These are phyloP conservation scores for Mugil cephalus DNA, from an alignment of 2,113 vertebrate species.

Conservation along the genomic window DNA sequence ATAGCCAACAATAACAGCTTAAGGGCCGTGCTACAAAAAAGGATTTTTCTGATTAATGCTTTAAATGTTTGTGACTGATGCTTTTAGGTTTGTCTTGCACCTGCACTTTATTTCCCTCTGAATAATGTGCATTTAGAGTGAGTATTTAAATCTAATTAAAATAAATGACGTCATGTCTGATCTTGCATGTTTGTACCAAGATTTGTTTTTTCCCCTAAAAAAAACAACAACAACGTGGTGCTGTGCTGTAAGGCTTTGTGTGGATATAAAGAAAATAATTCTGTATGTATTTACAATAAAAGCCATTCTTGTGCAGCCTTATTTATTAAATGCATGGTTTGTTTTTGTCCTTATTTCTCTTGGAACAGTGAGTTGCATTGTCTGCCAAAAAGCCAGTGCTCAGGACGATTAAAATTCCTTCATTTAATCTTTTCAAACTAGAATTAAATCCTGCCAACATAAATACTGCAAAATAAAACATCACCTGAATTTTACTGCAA, in stretches of 20 bases:
- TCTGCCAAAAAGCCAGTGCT: background rate
- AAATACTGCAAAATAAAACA: background rate
- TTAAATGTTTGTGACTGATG: constrained; percentile 1
- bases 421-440: background rate
- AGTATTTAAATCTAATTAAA: background rate
- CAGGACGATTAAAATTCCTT: background rate
- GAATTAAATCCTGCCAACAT: background rate
- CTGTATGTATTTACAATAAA: constrained; percentile 13
- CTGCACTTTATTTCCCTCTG: background rate
- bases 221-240: constrained; percentile 4
- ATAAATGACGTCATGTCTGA: background rate
- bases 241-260: constrained; percentile 28
- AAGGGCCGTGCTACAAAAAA: background rate
- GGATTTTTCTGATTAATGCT: background rate
- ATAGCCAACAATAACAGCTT: too few relatives aligned
- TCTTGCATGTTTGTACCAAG: background rate
- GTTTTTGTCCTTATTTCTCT: background rate
- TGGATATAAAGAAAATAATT: constrained; percentile 26
- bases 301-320: constrained; percentile 3
- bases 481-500: background rate
- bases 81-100: background rate
- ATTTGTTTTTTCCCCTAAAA: background rate
- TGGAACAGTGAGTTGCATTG: background rate
- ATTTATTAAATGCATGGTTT: constrained; percentile 36
- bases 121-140: background rate